These are phyloP conservation scores for Nannospalax galili DNA, from an alignment of 2,113 vertebrate genomes.

Conservation along the genomic window DNA sequence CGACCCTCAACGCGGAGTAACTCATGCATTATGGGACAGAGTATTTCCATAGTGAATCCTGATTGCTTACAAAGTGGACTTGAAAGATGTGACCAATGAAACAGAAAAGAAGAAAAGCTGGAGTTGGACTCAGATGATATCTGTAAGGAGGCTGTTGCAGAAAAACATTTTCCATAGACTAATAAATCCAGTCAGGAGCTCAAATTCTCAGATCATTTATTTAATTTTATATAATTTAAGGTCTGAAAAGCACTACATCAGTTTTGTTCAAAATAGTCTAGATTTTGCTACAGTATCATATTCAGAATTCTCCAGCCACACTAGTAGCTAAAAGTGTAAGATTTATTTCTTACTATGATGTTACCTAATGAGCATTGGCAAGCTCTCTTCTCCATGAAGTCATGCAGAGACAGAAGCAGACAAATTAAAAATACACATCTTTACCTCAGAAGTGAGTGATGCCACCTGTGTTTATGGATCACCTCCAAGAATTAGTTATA, in stretches of 20 bases:
- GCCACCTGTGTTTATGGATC: not conserved
- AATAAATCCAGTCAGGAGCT: not conserved
- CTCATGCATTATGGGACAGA: not conserved
- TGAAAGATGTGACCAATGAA: not conserved
- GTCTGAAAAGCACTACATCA: not conserved
- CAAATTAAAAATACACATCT: not conserved
- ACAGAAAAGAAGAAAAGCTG: not conserved
- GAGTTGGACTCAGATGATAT: not conserved
- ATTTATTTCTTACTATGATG: not conserved
- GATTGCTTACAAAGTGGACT: not conserved
- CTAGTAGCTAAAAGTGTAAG: not conserved
- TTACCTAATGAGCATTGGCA: not conserved
- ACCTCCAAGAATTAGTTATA: not conserved
- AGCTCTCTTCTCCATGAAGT: not conserved
- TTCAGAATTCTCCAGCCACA: not conserved
- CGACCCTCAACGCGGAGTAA: not conserved
- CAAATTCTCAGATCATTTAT: not conserved
- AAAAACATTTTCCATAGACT: not conserved
- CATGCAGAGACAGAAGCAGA: not conserved
- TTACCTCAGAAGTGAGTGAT: not conserved
- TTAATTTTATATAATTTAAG: constrained; percentile 4
- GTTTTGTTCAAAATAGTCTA: not conserved
- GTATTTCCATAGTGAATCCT: not conserved
- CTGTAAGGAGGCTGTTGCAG: not conserved
- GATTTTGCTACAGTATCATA: not conserved